Evolutionary conservation across 2,888 invertebrate species (phyloP), one percentile per base, ranked within the genome.

Genomic region (Ophion costatus): DNA sequence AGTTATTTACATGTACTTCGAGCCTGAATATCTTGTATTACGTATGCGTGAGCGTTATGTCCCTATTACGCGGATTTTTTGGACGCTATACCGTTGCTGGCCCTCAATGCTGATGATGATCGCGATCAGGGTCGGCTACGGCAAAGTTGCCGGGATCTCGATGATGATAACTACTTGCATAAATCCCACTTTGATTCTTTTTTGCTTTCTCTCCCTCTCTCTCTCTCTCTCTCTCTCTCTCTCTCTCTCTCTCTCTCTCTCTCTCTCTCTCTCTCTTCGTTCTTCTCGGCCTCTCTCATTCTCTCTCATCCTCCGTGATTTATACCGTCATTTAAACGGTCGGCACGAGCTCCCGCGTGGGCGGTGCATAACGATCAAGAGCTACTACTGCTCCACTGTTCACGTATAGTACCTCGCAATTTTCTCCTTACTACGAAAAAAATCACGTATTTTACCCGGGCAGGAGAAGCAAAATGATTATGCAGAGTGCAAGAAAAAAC

Each of bases 311-410:
- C 71, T 76, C 79, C 85, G 88, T 92, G 90, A 92, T 91, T 92
- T 91, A 91, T 91, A 88, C 87, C 87, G 87, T 90, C 90, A 90
- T 92, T 92, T 90, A 90, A 91, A 89, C 90, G 88, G 88, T 88
- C 88, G 88, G 87, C 84, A 84, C 86, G 86, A 90, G 87, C 88
- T 87, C 82, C 86, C 81, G 87, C 82, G 91, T 91, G 89, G 90
- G 91, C 89, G 91, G 88, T 86, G 86, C 88, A 89, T 90, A 88
- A 90, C 89, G 87, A 90, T 89, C 86, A 69, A 70, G 82, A 64
- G 88, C 88, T 89, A 88, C 87, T 84, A 84, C 82, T 63, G 67
- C 77, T 84, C 84, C 81, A 61, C 75, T 56, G 45, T 38, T 69
- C n/a, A 63, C 33, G 42, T 45, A 56, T 51, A 63, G 67, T 71